Evolutionary conservation across 2,113 vertebrate genomes (phyloP).

Genomic region (Paradoxurus hermaphroditus): DNA sequence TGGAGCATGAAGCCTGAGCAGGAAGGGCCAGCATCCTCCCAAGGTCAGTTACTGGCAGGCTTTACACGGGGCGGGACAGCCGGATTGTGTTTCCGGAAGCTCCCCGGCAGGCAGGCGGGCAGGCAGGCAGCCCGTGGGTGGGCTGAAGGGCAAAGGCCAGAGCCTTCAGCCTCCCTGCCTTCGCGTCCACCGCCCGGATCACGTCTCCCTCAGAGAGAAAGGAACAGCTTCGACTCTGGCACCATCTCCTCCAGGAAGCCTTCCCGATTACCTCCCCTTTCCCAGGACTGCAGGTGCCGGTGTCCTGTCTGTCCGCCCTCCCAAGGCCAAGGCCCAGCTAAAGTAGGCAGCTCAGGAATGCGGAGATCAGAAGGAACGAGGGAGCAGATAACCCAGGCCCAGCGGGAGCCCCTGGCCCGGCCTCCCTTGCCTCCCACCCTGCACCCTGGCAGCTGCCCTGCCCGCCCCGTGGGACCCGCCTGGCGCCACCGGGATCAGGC

Average conservation of each 20-base stretch:
- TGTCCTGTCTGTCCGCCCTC: neutral
- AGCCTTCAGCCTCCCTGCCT: neutral
- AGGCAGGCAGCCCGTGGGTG: neutral
- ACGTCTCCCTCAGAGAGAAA: neutral
- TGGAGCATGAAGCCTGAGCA: neutral
- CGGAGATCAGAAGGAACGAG: neutral
- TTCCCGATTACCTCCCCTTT: neutral
- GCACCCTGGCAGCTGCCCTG: conserved; percentile 46
- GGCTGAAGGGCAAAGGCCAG: neutral
- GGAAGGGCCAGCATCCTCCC: neutral
- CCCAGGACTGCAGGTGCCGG: neutral
- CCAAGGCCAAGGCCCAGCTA: neutral
- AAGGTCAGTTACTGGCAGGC: neutral
- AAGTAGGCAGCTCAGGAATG: conserved; percentile 1
- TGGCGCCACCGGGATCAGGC: conserved; percentile 59
- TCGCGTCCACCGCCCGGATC: neutral
- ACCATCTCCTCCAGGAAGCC: conserved; percentile 14
- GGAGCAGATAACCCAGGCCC: neutral
- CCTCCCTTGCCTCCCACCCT: conserved; percentile 11
- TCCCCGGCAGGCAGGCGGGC: neutral
- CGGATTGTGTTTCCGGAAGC: neutral
- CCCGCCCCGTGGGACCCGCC: neutral
- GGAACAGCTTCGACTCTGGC: neutral
- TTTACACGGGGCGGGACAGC: neutral
- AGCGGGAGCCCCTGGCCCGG: neutral